Percentiles rank a stretch among this genome's conserved stretches.
Conservation (phyloP, 2,797 vertebrate genomes). For the Capromys pilorides region DNA sequence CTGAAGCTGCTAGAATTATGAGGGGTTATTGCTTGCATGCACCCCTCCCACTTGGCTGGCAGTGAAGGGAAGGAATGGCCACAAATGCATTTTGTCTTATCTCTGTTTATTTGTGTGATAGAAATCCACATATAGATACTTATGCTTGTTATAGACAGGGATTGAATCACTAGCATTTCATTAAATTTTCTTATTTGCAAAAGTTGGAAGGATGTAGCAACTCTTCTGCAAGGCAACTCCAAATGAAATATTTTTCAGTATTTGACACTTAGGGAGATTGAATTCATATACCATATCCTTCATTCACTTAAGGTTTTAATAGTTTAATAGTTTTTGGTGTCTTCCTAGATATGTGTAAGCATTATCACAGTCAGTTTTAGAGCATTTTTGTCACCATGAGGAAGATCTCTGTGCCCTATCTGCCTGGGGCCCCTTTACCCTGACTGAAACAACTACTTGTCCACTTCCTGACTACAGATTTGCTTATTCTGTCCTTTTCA, state of each 20-base stretch:
- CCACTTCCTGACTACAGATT: background rate
- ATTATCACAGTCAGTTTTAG: background rate
- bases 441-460: background rate
- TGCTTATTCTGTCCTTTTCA: background rate
- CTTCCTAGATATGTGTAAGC: background rate
- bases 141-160: background rate
- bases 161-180: background rate
- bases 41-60: background rate
- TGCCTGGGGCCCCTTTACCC: background rate
- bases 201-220: background rate
- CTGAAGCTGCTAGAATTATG: background rate
- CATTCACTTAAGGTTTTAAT: background rate
- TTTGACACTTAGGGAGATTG: constrained; percentile 14
- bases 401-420: background rate
- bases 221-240: background rate
- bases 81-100: constrained; percentile 28
- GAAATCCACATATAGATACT: background rate
- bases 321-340: background rate
- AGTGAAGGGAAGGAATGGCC: background rate
- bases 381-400: constrained; percentile 16
- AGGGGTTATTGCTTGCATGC: background rate
- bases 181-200: constrained; percentile 43
- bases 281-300: background rate
- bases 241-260: background rate
- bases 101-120: constrained; percentile 27